phyloP scores from a whole-genome alignment of 1,140 invertebrate genomes.

The Cyclargus thomasi region DNA sequence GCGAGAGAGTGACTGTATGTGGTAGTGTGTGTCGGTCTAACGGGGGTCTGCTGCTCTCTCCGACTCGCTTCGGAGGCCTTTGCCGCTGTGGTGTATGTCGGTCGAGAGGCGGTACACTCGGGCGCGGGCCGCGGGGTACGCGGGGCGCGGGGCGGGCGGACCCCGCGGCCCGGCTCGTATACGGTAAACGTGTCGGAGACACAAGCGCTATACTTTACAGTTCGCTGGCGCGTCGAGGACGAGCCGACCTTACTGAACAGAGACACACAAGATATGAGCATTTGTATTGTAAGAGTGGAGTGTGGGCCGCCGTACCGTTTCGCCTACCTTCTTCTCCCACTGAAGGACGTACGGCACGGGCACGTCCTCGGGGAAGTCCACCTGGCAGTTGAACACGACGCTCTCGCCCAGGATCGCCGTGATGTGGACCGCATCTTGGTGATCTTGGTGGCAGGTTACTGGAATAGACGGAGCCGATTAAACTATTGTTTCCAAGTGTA shows the following conservation, averaged over 20 bases:
- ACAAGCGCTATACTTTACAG: constrained; percentile 66
- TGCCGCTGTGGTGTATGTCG: constrained; percentile 68
- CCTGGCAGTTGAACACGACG: constrained; percentile 96
- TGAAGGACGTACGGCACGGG: constrained; percentile 96
- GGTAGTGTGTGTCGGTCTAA: constrained; percentile 70
- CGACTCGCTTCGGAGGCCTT: constrained; percentile 74
- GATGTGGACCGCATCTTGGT: constrained; percentile 95
- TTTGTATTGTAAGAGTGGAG: constrained; percentile 79
- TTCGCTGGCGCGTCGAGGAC: constrained; percentile 55
- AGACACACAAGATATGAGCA: constrained; percentile 72
- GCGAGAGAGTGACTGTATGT: constrained; percentile 32
- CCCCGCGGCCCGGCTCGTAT: constrained; percentile 58
- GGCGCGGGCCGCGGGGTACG: constrained; percentile 58
- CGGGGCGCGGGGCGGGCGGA: constrained; percentile 38
- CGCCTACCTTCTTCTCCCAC: constrained; percentile 98
- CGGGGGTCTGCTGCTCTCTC: constrained; percentile 76
- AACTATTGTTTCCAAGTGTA: neutral
- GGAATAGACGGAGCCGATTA: constrained; percentile 26
- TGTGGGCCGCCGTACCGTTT: constrained; percentile 90
- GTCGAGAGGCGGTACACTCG: constrained; percentile 48
- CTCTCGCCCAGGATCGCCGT: constrained; percentile 96
- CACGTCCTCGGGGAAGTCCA: constrained; percentile 95
- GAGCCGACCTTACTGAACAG: constrained; percentile 71
- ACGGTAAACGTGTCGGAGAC: constrained; percentile 52
- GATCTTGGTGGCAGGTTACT: constrained; percentile 76